phyloP scores from a whole-genome alignment of 2,888 invertebrate genomes.

The Mermis nigrescens region DNA sequence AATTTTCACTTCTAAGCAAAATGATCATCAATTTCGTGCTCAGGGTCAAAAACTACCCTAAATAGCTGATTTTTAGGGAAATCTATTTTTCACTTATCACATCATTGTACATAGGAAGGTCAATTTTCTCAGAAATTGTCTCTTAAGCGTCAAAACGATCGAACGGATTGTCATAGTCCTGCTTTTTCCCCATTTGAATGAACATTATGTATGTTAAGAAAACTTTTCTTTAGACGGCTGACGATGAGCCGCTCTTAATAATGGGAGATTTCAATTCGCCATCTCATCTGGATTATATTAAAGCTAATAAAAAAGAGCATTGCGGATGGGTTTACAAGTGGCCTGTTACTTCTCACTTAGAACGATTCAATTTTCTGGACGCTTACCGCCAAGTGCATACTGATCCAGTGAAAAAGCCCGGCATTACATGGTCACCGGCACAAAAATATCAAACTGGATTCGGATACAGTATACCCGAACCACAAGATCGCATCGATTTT shows the following conservation, averaged over 20 bases:
- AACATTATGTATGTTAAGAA: neutral
- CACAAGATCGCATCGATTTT: conserved; percentile 11
- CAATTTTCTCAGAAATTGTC: no score
- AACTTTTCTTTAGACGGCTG: no score
- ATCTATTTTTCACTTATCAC: no score
- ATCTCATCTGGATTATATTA: conserved; percentile 11
- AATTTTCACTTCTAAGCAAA: no score
- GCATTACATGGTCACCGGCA: conserved; percentile 8
- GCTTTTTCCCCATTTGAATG: no score
- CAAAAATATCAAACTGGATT: conserved; percentile 6
- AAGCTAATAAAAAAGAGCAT: neutral
- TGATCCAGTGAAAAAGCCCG: conserved; percentile 2
- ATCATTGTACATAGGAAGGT: no score
- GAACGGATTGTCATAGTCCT: no score
- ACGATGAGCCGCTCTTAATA: conserved; percentile 3
- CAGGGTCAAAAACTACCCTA: no score
- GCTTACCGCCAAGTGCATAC: conserved; percentile 6
- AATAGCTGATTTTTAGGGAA: no score
- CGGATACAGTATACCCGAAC: conserved; percentile 6
- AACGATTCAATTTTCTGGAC: conserved; percentile 1
- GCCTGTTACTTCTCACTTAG: conserved; percentile 7
- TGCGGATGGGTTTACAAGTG: conserved; percentile 10
- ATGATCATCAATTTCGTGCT: no score
- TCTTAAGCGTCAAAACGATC: no score
- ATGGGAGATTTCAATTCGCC: conserved; percentile 11